Evolutionary conservation across 2,797 vertebrate genomes (phyloP), one percentile per base, ranked within the genome.

Genomic region (Semotilus atromaculatus): DNA sequence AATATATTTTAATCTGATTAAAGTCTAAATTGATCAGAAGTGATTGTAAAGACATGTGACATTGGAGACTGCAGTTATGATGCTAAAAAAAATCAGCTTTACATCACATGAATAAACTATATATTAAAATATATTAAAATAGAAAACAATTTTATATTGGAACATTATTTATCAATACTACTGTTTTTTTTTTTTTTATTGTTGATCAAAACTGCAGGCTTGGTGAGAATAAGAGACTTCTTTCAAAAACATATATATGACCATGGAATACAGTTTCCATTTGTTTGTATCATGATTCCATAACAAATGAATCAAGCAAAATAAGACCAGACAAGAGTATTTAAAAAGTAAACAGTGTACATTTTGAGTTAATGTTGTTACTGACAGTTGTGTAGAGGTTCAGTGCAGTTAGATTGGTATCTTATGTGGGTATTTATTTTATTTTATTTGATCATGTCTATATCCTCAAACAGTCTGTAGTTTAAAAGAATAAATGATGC

Each of bases 401-500:
- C 51, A 55, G 73, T 55, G 73, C 60, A 55, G 31, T 23, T 75
- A 3, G 36, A 55, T 36, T 55, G 11, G 21, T 36, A 36, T 7
- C 29, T 36, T 36, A 53, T 31, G 1, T 53, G 29, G 19, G 19
- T 55, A 55, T 58, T 60, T 31, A n/a, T 60, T 77, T 40, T 40
- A 0, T 81, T 43, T 71, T 23, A 72, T 72, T 31, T 38, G 9
- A 45, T 60, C 36, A 55, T 62, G 36, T 60, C 75, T 55, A 45
- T 34, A 67, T 80, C 19, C 1, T 80, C 64, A 38, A 9, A 67
- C 21, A 67, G 29, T 51, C 78, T 38, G 29, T 64, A 6, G 78
- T 80, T 36, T 80, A 38, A 80, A 26, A 18, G 7, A 80, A 53
- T 80, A 51, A 53, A 68, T 68, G 1, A 58, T 40, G 64, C 79